Conservation (phyloP, 37 sponge, comb jelly and placozoan species). For the Haliclona indistincta region DNA sequence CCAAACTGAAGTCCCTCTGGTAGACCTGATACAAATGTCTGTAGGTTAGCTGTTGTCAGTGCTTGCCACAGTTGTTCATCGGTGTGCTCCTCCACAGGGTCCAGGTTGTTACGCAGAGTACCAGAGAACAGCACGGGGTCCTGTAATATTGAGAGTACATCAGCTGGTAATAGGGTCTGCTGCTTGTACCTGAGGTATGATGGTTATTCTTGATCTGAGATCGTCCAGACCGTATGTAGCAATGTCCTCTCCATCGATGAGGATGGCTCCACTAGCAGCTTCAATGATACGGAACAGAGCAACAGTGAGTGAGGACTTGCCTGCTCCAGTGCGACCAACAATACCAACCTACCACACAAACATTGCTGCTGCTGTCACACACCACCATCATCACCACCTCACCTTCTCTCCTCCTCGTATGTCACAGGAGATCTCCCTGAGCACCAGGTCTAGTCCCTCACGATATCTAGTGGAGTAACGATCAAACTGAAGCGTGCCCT, state of each 20-base stretch:
- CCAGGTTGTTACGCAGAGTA: constrained; percentile 85
- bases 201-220: constrained; percentile 85
- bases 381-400: background rate
- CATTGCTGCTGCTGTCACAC: background rate
- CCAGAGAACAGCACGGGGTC: constrained; percentile 95
- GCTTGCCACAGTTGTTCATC: constrained; percentile 88
- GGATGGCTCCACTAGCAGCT: constrained; percentile 77
- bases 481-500: constrained; percentile 80
- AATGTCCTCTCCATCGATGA: constrained; percentile 77
- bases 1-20: constrained; percentile 53
- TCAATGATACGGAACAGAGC: constrained; percentile 96
- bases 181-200: constrained; percentile 87
- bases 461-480: constrained; percentile 88
- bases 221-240: constrained; percentile 79
- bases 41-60: constrained; percentile 85
- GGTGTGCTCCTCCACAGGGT: constrained; percentile 78
- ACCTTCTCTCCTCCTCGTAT: constrained; percentile 91
- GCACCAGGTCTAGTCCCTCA: constrained; percentile 89
- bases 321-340: constrained; percentile 97
- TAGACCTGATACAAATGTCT: constrained; percentile 63
- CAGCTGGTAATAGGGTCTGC: background rate
- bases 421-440: constrained; percentile 70
- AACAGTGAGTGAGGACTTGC: constrained; percentile 96
- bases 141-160: constrained; percentile 18
- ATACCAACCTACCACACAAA: constrained; percentile 80